These are phyloP conservation scores for Ardeotis arabs DNA, from an alignment of 2,113 vertebrate species.

Conservation along the genomic window DNA sequence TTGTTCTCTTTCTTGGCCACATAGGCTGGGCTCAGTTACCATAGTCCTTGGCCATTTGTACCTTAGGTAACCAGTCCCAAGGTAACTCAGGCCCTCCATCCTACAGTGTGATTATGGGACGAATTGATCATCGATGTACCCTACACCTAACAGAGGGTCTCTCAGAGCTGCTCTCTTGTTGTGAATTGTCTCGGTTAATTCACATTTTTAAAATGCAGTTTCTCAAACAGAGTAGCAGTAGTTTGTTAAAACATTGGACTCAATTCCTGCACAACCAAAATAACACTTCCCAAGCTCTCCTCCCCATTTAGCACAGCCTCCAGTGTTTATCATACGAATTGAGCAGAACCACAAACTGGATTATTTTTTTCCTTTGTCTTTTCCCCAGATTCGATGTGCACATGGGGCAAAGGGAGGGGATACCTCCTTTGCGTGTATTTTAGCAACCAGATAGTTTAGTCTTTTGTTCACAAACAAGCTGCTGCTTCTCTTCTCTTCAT, in stretches of 20 bases:
- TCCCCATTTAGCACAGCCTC: slow-evolving; percentile 46
- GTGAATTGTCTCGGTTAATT: neutral
- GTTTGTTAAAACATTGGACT: slow-evolving; percentile 57
- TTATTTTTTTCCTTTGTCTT: neutral
- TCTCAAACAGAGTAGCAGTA: slow-evolving; percentile 29
- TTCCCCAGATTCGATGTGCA: slow-evolving; percentile 30
- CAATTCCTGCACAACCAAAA: slow-evolving; percentile 1
- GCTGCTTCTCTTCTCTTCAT: slow-evolving; percentile 56
- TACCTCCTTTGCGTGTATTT: slow-evolving; percentile 52
- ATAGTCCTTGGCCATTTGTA: neutral
- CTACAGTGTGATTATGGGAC: neutral
- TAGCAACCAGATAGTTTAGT: slow-evolving; percentile 69
- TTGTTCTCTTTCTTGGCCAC: neutral
- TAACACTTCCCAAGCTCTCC: slow-evolving; percentile 20
- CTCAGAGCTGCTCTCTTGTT: neutral
- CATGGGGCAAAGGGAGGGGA: neutral
- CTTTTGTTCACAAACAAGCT: slow-evolving; percentile 68
- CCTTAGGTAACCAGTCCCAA: neutral
- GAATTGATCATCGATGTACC: neutral
- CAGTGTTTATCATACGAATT: slow-evolving; percentile 41
- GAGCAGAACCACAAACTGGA: neutral
- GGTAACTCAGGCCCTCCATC: neutral
- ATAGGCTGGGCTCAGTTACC: neutral
- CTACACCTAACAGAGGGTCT: neutral
- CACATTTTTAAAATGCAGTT: slow-evolving; percentile 34